phyloP scores from a whole-genome alignment of 2,113 vertebrate species.

The Siniperca chuatsi region DNA sequence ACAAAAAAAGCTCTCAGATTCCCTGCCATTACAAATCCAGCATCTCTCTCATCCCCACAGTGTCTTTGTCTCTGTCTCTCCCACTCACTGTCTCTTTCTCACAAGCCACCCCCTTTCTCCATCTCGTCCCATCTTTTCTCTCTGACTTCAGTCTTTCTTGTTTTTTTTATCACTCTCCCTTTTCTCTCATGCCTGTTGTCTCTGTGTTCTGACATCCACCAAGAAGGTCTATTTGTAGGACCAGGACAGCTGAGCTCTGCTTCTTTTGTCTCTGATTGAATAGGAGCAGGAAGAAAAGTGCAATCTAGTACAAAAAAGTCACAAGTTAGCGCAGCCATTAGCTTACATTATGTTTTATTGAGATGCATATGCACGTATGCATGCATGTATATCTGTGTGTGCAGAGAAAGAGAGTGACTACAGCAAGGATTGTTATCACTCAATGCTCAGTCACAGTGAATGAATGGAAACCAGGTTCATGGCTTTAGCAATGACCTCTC shows the following conservation, averaged over 20 bases:
- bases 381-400: background rate
- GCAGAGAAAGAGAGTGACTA: background rate
- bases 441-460: background rate
- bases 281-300: background rate
- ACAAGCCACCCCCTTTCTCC: constrained; percentile 49
- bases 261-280: background rate
- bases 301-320: background rate
- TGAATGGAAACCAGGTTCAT: background rate
- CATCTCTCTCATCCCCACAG: constrained; percentile 51
- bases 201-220: constrained; percentile 11
- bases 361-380: background rate
- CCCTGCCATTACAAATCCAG: constrained; percentile 49
- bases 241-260: constrained; percentile 1
- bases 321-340: background rate
- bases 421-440: constrained; percentile 1
- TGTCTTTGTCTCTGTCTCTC: constrained; percentile 59
- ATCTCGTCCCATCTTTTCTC: constrained; percentile 25
- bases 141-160: background rate
- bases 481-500: constrained; percentile 7
- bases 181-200: background rate
- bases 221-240: constrained; percentile 13
- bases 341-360: background rate
- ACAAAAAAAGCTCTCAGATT: constrained; percentile 37
- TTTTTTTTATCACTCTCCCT: background rate
- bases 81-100: constrained; percentile 65